Conservation (phyloP, 2,113 vertebrate species). For the Sakesphorus luctuosus region DNA sequence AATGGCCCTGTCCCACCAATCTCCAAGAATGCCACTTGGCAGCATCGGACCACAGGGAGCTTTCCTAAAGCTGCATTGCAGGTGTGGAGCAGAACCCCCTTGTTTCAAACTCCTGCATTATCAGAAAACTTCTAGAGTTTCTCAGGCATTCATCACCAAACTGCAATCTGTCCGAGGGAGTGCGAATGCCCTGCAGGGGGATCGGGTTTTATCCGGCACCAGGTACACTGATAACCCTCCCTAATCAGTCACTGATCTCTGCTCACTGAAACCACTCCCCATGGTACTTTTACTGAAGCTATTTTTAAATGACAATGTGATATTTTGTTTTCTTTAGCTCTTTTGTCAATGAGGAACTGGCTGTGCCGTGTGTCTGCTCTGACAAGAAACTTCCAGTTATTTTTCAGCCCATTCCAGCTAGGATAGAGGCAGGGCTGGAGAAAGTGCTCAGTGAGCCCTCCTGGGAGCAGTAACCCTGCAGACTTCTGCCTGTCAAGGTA, state of each 20-base stretch:
- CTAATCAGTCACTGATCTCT: background rate
- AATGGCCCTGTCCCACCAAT: background rate
- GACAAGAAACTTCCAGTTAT: conserved; percentile 40
- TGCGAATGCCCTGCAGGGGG: background rate
- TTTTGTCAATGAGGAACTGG: conserved; percentile 23
- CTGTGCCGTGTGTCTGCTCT: background rate
- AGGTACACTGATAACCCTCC: background rate
- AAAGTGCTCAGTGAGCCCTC: conserved; percentile 13
- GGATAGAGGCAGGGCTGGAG: conserved; percentile 12
- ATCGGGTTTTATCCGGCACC: conserved; percentile 20
- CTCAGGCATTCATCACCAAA: background rate
- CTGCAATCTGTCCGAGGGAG: accelerated
- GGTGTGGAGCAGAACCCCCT: background rate
- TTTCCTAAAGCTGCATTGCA: background rate
- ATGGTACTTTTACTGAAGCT: background rate
- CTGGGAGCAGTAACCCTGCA: background rate
- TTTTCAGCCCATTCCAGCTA: conserved; percentile 24
- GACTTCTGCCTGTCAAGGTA: background rate
- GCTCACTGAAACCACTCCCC: background rate
- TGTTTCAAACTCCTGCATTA: background rate
- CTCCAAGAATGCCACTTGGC: background rate
- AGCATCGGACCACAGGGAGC: background rate
- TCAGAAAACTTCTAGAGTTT: conserved; percentile 31
- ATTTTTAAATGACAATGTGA: conserved; percentile 46
- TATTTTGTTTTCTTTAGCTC: conserved; percentile 21